phyloP scores from a whole-genome alignment of 2,888 invertebrate species.

The Hirtodrosophila duncani region DNA sequence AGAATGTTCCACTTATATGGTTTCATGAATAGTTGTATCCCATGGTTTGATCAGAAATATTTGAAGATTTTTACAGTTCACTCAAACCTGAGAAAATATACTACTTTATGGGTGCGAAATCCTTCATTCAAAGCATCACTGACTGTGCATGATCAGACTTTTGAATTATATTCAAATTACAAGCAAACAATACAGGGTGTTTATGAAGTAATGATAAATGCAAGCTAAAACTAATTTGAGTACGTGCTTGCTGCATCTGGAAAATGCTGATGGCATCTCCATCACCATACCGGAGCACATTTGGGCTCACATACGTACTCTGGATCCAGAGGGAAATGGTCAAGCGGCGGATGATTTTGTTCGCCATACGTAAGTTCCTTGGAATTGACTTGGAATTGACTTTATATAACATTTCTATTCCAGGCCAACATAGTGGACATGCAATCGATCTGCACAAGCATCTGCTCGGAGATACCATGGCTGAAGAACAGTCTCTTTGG shows the following conservation, averaged over 20 bases:
- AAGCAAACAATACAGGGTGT: no score
- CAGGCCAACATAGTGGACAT: conserved; percentile 23
- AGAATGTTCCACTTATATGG: no score
- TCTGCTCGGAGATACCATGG: conserved; percentile 41
- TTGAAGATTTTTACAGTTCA: no score
- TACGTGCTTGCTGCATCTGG: conserved; percentile 12
- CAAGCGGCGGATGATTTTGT: conserved; percentile 29
- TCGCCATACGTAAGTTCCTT: conserved; percentile 41
- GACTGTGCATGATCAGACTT: no score
- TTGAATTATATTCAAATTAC: no score
- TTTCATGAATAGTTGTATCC: no score
- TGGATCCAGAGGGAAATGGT: conserved; percentile 3
- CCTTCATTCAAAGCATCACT: no score
- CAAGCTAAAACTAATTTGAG: no score
- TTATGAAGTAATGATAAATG: no score
- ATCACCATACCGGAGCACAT: conserved; percentile 29
- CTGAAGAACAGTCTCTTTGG: conserved; percentile 25
- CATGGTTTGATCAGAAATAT: no score
- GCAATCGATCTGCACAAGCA: conserved; percentile 22
- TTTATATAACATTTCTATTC: background rate
- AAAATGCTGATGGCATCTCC: background rate
- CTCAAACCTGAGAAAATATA: no score
- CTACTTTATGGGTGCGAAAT: no score
- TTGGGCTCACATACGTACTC: conserved; percentile 34
- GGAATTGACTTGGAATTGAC: background rate